Percentiles rank a stretch among this genome's conserved stretches.
Evolutionary conservation across 64 coral and sea anemone species (phyloP).

Genomic region (Trachythela sp.): DNA sequence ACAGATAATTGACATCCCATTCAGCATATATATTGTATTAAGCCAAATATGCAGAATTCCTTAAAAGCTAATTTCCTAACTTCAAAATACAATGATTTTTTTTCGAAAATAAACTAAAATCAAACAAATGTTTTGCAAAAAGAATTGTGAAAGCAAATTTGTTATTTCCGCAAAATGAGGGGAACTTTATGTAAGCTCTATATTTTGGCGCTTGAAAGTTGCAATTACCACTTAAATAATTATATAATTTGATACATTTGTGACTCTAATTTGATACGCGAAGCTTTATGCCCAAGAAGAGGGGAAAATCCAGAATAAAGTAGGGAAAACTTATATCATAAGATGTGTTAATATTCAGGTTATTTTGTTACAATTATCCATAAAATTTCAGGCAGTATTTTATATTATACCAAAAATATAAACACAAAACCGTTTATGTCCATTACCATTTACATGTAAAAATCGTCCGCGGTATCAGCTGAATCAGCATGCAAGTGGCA

Average conservation of each 20-base stretch:
- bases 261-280: not conserved
- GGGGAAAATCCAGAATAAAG: too few species aligned
- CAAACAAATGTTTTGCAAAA: not conserved
- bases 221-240: not conserved
- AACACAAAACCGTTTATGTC: too few species aligned
- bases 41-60: not conserved
- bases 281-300: too few species aligned
- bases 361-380: too few species aligned
- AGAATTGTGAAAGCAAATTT: not conserved
- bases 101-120: not conserved
- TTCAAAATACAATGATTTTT: not conserved
- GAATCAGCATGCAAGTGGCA: too few species aligned
- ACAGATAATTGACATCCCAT: slow-evolving; percentile 12
- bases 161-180: not conserved
- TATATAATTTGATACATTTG: not conserved
- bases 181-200: not conserved
- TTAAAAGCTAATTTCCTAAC: not conserved
- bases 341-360: too few species aligned
- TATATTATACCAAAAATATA: too few species aligned
- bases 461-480: too few species aligned
- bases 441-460: too few species aligned
- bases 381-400: too few species aligned
- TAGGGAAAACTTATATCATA: too few species aligned
- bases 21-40: not conserved
- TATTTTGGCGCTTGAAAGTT: not conserved